A percentile compares a stretch with the other conserved stretches of the same genome.
These are phyloP conservation scores for Poeciliopsis occidentalis DNA, from an alignment of 2,113 vertebrate genomes.

Conservation along the genomic window DNA sequence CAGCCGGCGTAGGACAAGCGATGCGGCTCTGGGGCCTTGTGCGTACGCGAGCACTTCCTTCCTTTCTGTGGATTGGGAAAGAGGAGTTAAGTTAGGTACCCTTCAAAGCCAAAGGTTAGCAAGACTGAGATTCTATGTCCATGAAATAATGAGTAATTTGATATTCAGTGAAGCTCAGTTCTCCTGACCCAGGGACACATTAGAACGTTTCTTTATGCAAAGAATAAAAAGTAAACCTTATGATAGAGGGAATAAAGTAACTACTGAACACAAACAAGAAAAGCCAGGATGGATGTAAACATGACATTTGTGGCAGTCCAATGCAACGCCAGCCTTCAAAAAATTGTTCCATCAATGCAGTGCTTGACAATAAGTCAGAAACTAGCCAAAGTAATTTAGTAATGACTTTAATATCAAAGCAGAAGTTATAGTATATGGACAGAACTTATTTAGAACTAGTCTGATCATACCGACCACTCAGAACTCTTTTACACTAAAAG, in stretches of 20 bases:
- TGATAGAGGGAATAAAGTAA: not conserved
- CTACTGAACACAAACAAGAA: not conserved
- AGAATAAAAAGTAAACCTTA: not conserved
- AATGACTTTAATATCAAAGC: not conserved
- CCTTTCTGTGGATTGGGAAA: conserved; percentile 76
- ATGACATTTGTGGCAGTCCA: not conserved
- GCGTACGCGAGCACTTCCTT: conserved; percentile 83
- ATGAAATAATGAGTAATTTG: not conserved
- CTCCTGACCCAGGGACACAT: too few species aligned
- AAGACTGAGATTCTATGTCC: not conserved
- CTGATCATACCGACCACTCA: not conserved
- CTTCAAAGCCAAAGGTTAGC: not conserved
- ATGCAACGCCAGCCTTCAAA: not conserved
- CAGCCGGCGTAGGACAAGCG: conserved; percentile 82
- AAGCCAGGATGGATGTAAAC: not conserved
- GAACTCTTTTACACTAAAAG: not conserved
- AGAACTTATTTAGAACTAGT: not conserved
- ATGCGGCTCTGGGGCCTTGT: conserved; percentile 81
- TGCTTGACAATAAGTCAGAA: not conserved
- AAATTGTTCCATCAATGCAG: not conserved
- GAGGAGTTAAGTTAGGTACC: not conserved
- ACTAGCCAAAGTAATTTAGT: not conserved
- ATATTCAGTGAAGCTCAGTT: not conserved
- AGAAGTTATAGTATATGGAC: not conserved
- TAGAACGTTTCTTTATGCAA: not conserved